A percentile compares a stretch with the other conserved stretches of the same genome.
Evolutionary conservation across 2,113 vertebrate species (phyloP).

Genomic region (Apteryx mantelli): DNA sequence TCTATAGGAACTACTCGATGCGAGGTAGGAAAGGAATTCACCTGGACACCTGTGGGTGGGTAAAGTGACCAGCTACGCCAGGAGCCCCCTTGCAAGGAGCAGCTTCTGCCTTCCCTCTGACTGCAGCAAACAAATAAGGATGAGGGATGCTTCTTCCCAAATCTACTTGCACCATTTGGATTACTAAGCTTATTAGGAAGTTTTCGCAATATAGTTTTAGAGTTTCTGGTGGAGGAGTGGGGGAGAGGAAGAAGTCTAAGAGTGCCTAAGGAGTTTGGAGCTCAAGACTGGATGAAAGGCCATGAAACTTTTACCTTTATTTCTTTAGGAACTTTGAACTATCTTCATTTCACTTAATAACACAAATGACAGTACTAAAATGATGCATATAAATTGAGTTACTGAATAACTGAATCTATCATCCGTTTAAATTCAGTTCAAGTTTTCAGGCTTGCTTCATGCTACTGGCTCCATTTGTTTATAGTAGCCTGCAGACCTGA

Average conservation of each 20-base stretch:
- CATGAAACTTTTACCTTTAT: background rate
- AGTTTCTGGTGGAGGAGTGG: background rate
- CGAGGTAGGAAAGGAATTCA: background rate
- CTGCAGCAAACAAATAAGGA: background rate
- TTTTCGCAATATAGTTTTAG: background rate
- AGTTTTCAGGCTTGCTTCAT: background rate
- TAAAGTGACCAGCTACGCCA: background rate
- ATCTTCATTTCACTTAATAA: background rate
- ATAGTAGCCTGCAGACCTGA: background rate
- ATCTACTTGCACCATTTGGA: background rate
- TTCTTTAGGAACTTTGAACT: background rate
- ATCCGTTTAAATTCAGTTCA: background rate
- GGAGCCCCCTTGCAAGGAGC: background rate
- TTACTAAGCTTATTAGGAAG: background rate
- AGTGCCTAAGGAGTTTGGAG: background rate
- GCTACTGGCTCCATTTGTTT: background rate
- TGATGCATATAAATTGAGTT: background rate
- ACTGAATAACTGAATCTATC: background rate
- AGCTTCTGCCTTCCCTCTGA: background rate
- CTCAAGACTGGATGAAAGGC: background rate
- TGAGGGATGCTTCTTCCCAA: background rate
- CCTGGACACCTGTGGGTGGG: background rate
- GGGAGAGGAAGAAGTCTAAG: background rate
- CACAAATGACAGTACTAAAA: background rate
- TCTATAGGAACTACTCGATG: background rate